Conservation (phyloP, 2,797 vertebrate genomes). For the Ispidina picta region DNA sequence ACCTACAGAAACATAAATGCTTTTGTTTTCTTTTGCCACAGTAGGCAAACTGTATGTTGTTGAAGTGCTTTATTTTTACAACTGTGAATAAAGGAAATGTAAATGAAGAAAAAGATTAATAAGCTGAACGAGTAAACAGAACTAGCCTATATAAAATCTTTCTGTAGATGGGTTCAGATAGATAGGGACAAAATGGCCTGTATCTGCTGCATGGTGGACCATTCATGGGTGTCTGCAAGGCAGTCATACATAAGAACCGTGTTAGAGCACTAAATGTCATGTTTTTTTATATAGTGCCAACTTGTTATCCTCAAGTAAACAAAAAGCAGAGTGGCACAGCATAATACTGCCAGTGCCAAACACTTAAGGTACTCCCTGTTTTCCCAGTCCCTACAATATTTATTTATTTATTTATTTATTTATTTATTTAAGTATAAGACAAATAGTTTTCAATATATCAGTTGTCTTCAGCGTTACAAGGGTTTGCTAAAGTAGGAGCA, state of each 20-base stretch:
- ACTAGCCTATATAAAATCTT: background rate
- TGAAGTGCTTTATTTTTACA: constrained; percentile 15
- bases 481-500: fast-evolving
- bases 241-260: background rate
- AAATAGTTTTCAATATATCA: background rate
- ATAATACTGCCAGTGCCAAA: background rate
- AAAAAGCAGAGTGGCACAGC: background rate
- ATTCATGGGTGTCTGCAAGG: background rate
- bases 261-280: background rate
- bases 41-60: background rate
- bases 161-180: background rate
- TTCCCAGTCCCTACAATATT: background rate
- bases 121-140: background rate
- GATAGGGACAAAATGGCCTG: background rate
- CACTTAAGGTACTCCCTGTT: background rate
- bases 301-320: background rate
- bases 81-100: background rate
- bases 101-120: background rate
- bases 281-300: background rate
- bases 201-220: background rate
- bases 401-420: background rate
- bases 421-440: background rate
- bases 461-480: background rate
- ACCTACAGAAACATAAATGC: background rate
- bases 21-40: background rate